These are phyloP conservation scores for Mesopsocus fuscifrons DNA, from an alignment of 2,888 invertebrate genomes.

Conservation along the genomic window DNA sequence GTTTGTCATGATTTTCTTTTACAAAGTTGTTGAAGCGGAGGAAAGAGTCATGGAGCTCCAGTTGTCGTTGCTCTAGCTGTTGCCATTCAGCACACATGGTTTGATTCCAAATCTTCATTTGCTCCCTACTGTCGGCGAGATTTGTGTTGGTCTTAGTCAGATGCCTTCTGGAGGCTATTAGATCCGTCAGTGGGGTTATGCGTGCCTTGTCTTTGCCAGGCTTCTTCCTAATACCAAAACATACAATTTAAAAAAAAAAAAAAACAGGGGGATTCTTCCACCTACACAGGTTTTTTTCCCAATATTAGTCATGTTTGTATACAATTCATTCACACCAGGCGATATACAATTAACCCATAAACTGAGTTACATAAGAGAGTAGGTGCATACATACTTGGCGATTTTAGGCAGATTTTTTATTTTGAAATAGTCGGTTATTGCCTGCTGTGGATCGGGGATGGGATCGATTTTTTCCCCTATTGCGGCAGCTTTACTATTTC, in stretches of 20 bases:
- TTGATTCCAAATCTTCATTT: neutral
- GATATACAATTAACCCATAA: too few species aligned
- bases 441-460: neutral
- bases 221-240: neutral
- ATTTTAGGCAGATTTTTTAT: neutral
- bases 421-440: conserved; percentile 1
- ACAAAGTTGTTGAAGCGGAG: conserved; percentile 2
- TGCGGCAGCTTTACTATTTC: too few species aligned
- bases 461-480: conserved; percentile 1
- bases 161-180: neutral
- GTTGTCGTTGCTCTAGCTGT: neutral
- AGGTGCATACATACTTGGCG: neutral
- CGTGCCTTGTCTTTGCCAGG: neutral
- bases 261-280: too few species aligned
- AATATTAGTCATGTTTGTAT: too few species aligned
- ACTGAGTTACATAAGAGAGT: neutral
- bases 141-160: neutral
- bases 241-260: neutral
- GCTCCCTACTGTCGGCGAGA: neutral
- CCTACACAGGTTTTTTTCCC: too few species aligned
- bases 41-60: neutral
- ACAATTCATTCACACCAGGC: too few species aligned
- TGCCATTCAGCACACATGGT: neutral
- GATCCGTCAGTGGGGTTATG: neutral
- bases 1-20: conserved; percentile 41